A percentile compares a stretch with the other conserved stretches of the same genome.
Evolutionary conservation across 37 sponge, comb jelly and placozoan species (phyloP).

Genomic region (Lycopodina hypogea): DNA sequence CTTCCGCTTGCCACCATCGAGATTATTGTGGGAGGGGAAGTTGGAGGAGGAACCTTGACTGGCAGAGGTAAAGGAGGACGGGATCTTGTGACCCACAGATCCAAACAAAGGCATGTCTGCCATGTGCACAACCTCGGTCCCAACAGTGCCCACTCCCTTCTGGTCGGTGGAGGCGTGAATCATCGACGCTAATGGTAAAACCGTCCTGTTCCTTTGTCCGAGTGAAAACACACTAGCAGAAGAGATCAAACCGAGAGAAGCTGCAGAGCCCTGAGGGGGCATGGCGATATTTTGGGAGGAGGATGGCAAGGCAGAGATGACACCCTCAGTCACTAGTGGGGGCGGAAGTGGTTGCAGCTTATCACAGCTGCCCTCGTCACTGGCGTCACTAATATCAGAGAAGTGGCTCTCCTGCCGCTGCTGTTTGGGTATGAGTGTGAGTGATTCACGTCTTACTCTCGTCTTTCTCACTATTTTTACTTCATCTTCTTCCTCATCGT

Average conservation of each 20-base stretch:
- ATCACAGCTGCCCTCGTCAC: slow-evolving; percentile 25
- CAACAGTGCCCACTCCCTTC: background rate
- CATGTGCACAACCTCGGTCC: too few relatives aligned
- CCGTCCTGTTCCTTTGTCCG: background rate
- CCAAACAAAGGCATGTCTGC: slow-evolving; percentile 22
- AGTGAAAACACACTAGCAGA: background rate
- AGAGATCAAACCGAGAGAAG: background rate
- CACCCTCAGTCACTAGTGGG: background rate
- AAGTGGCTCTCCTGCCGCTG: slow-evolving; percentile 25
- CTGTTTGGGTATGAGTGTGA: slow-evolving; percentile 24
- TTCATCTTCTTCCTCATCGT: slow-evolving; percentile 6
- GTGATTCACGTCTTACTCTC: slow-evolving; percentile 1
- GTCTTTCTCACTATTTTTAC: background rate
- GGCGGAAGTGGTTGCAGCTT: background rate
- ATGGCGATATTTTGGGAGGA: background rate
- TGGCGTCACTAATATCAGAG: slow-evolving; percentile 68
- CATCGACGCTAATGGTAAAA: background rate
- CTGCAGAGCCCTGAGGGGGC: background rate
- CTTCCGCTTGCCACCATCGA: background rate
- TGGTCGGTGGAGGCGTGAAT: background rate
- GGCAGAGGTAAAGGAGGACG: background rate
- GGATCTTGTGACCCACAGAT: slow-evolving; percentile 2
- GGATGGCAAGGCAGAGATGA: background rate
- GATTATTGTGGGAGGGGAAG: background rate
- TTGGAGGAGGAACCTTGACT: background rate